Evolutionary conservation across 1,140 invertebrate species (phyloP), one percentile per base, ranked within the genome.

Genomic region (Dryas iulia): DNA sequence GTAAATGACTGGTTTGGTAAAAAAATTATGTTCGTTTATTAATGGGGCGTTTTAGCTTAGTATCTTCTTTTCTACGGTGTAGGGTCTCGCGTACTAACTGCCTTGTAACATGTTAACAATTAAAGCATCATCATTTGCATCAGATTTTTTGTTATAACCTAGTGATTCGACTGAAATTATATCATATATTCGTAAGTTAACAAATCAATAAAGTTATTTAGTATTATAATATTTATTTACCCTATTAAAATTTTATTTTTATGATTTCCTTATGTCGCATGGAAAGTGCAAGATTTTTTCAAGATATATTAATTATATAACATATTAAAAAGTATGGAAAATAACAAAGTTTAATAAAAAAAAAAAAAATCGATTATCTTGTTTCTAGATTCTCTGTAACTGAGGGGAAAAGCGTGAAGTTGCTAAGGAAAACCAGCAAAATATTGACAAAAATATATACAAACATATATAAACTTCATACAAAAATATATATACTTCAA

Each of bases 81-180:
- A 80, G 76, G 74, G 73, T 80, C 58, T 77, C 71, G 77, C 76
- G 72, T 73, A 80, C 81, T 83, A 83, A 83, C 77, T 62, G 56
- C 60, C 73, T 77, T 86, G 79, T 87, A 81, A 80, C 79, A 84
- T 79, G 61, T 79, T 86, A 83, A 83, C 76, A 73, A 87, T 87
- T 86, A 86, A 87, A 77, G 71, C 80, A 81, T 84, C 74, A 73
- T 67, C 77, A 82, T 83, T 57, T 35, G 68, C 72, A 78, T 69
- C 39, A 67, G 79, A 79, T 83, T 79, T 86, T 88, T 84, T 87
- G 83, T 84, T 87, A 72, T 18, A 66, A 73, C 71, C 74, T 72
- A 31, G 31, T 64, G 14, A 58, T 58, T 64, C 31, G 67, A 69
- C 54, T 64, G 67, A 69, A 28, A 53, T n/a, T n/a, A n/a, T 33